Conservation (phyloP, 2,797 vertebrate genomes). For the Hypotaenidia philippensis region DNA sequence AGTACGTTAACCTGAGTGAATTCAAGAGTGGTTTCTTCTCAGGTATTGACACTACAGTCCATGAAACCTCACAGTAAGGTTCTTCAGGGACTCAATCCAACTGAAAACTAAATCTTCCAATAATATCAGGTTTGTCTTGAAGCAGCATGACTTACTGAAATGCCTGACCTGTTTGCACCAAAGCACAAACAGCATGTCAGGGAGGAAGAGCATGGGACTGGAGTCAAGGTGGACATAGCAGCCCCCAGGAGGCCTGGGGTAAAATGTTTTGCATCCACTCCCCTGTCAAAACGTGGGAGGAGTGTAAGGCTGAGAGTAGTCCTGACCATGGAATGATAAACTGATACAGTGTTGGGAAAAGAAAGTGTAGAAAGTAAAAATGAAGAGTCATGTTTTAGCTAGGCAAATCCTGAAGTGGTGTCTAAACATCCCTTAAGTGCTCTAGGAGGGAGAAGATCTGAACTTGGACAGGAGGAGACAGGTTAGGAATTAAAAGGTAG, state of each 20-base stretch:
- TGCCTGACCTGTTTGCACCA: background rate
- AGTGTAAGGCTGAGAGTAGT: background rate
- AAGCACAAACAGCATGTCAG: background rate
- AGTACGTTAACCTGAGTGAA: background rate
- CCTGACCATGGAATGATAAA: background rate
- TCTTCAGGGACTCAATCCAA: background rate
- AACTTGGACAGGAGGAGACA: background rate
- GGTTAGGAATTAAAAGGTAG: background rate
- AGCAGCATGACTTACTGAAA: background rate
- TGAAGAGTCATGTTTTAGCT: background rate
- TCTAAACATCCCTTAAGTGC: background rate
- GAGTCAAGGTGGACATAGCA: background rate
- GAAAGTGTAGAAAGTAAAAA: background rate
- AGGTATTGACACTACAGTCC: background rate
- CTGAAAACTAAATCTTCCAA: background rate
- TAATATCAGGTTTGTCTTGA: background rate
- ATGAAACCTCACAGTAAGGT: background rate
- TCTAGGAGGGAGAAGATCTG: background rate
- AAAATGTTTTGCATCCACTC: accelerated
- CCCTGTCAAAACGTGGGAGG: background rate
- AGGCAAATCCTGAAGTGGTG: background rate
- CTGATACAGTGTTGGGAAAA: background rate
- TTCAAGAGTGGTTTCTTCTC: background rate
- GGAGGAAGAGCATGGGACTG: background rate
- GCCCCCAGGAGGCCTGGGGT: background rate